These are phyloP conservation scores for Ostrea denselamellosa DNA, from an alignment of 1,140 invertebrate species.

Conservation along the genomic window DNA sequence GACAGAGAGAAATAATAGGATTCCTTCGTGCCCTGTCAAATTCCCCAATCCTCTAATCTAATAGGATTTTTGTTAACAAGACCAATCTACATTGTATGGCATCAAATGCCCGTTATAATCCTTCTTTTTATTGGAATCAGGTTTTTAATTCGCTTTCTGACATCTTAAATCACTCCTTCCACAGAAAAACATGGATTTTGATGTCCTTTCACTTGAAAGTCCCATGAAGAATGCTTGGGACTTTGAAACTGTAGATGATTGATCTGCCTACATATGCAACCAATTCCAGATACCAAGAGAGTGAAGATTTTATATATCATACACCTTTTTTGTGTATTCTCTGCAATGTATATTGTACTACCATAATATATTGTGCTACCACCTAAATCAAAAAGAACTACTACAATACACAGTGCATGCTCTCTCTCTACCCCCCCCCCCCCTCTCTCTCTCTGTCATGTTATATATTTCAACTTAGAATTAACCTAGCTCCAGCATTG, in stretches of 20 bases:
- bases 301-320: too few relatives aligned
- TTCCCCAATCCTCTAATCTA: slow-evolving; percentile 27
- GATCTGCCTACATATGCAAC: background rate
- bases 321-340: too few relatives aligned
- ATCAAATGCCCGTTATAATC: slow-evolving; percentile 21
- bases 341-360: too few relatives aligned
- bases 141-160: slow-evolving; percentile 31
- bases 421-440: background rate
- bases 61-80: slow-evolving; percentile 36
- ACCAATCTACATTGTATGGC: slow-evolving; percentile 35
- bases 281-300: too few relatives aligned
- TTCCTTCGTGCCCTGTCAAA: slow-evolving; percentile 29
- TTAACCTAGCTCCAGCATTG: background rate
- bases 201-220: background rate
- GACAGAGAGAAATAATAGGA: slow-evolving; percentile 35
- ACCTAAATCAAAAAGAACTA: too few relatives aligned
- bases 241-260: slow-evolving; percentile 6
- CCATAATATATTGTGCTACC: too few relatives aligned
- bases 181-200: slow-evolving; percentile 8
- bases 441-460: background rate
- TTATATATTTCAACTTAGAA: background rate
- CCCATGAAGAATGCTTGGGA: background rate
- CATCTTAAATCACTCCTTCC: background rate
- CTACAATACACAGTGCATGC: too few relatives aligned
- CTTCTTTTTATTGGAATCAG: slow-evolving; percentile 17